phyloP scores from a whole-genome alignment of 2,888 invertebrate species.

The Baronia brevicornis region DNA sequence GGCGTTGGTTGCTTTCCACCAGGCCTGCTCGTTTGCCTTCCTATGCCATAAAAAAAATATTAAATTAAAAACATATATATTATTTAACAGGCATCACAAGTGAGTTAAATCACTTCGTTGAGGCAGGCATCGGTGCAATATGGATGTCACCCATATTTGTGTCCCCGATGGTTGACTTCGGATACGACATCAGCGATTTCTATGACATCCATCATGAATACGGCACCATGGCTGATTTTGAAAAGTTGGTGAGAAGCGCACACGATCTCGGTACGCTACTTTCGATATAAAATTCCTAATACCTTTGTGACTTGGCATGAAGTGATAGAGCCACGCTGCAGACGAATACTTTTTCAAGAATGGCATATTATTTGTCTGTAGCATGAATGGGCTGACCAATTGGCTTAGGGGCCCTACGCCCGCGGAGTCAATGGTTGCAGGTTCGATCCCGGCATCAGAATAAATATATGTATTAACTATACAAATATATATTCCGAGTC shows the following conservation, averaged over 20 bases:
- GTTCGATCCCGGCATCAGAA: too few relatives aligned
- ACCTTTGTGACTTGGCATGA: too few relatives aligned
- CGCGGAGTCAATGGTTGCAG: too few relatives aligned
- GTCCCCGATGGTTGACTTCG: constrained; percentile 88
- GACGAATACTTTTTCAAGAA: too few relatives aligned
- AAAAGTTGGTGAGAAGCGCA: constrained; percentile 66
- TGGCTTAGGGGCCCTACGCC: too few relatives aligned
- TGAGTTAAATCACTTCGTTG: constrained; percentile 74
- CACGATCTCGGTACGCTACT: constrained; percentile 52
- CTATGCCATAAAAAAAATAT: neutral
- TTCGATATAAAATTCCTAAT: constrained; percentile 5
- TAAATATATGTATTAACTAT: too few relatives aligned
- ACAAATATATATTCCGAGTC: too few relatives aligned
- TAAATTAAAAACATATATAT: neutral
- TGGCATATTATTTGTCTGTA: too few relatives aligned
- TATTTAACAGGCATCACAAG: constrained; percentile 59
- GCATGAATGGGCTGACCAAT: too few relatives aligned
- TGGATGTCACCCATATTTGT: constrained; percentile 88
- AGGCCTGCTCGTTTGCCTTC: too few relatives aligned
- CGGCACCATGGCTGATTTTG: constrained; percentile 82
- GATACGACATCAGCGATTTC: constrained; percentile 88
- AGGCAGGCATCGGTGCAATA: constrained; percentile 80
- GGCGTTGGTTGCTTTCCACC: too few relatives aligned
- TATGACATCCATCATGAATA: constrained; percentile 79
- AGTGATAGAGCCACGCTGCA: too few relatives aligned